phyloP scores from a whole-genome alignment of 2,888 invertebrate genomes.

The Trisateles emortualis region DNA sequence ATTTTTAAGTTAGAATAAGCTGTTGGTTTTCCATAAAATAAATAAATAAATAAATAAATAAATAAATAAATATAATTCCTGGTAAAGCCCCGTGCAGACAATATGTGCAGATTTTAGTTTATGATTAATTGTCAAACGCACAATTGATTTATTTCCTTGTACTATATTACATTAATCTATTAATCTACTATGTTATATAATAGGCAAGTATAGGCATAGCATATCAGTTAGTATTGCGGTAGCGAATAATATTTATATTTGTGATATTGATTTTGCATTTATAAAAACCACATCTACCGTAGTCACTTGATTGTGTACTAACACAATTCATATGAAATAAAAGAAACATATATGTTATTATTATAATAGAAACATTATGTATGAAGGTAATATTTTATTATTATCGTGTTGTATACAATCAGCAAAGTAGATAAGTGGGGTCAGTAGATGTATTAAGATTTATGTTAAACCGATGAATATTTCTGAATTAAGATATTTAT shows the following conservation, averaged over 20 bases:
- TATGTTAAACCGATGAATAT: no score
- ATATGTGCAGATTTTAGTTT: conserved; percentile 30
- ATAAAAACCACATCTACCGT: conserved; percentile 26
- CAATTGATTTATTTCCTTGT: conserved; percentile 5
- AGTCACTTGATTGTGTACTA: conserved; percentile 2
- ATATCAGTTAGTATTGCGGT: conserved; percentile 17
- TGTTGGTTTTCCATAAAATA: no score
- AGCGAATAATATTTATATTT: conserved; percentile 22
- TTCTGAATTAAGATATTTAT: no score
- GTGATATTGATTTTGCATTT: conserved; percentile 23
- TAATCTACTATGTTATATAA: conserved; percentile 1
- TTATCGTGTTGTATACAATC: no score
- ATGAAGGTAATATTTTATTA: no score
- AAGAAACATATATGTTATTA: background rate
- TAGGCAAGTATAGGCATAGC: conserved; percentile 9
- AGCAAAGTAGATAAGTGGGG: no score
- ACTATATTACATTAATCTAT: background rate
- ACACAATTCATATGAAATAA: background rate
- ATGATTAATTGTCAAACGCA: conserved; percentile 29
- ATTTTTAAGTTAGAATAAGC: no score
- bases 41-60: no score
- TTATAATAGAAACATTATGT: no score
- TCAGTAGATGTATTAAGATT: no score
- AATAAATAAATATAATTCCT: no score
- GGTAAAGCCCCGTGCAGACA: conserved; percentile 13